Evolutionary conservation across 2,113 vertebrate genomes (phyloP).

Genomic region (Thamnaconus septentrionalis): DNA sequence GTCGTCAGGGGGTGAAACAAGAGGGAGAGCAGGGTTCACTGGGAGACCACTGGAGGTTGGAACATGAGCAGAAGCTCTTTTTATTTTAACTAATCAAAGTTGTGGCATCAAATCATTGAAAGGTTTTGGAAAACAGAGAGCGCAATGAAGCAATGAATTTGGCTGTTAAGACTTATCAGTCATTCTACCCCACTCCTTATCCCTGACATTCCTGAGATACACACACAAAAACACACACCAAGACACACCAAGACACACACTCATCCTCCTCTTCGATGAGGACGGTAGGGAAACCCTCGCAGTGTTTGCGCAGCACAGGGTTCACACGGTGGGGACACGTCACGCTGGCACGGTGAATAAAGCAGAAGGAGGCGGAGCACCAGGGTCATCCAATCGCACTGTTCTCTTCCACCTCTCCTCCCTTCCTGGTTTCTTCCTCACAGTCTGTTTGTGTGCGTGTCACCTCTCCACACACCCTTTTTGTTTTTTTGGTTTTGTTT

Average conservation of each 20-base stretch:
- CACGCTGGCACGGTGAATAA: slow-evolving; percentile 45
- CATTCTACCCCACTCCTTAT: slow-evolving; percentile 1
- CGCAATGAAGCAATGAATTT: slow-evolving; percentile 16
- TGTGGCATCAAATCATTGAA: slow-evolving; percentile 15
- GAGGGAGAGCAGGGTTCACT: slow-evolving; percentile 22
- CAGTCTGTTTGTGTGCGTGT: slow-evolving; percentile 45
- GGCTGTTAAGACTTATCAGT: slow-evolving; percentile 17
- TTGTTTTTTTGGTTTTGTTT: no score
- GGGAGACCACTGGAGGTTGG: slow-evolving; percentile 28
- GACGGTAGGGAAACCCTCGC: slow-evolving; percentile 5
- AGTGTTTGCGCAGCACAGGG: slow-evolving; percentile 21
- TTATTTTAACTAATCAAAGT: slow-evolving; percentile 9
- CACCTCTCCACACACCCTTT: slow-evolving; percentile 29
- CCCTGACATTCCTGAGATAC: slow-evolving; percentile 22
- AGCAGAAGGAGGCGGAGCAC: slow-evolving; percentile 25
- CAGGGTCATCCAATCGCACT: slow-evolving; percentile 36
- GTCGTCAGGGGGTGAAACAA: slow-evolving; percentile 65
- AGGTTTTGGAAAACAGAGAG: no score
- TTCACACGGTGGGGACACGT: slow-evolving; percentile 28
- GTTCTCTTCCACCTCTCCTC: slow-evolving; percentile 31
- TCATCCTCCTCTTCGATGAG: no score
- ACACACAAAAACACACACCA: slow-evolving; percentile 15
- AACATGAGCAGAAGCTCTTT: slow-evolving; percentile 19
- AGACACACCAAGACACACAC: slow-evolving; percentile 1
- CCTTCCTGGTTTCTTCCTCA: slow-evolving; percentile 37